Base-by-base conservation (phyloP, 2,888 invertebrate genomes). In the Apodemia hepburni region DNA sequence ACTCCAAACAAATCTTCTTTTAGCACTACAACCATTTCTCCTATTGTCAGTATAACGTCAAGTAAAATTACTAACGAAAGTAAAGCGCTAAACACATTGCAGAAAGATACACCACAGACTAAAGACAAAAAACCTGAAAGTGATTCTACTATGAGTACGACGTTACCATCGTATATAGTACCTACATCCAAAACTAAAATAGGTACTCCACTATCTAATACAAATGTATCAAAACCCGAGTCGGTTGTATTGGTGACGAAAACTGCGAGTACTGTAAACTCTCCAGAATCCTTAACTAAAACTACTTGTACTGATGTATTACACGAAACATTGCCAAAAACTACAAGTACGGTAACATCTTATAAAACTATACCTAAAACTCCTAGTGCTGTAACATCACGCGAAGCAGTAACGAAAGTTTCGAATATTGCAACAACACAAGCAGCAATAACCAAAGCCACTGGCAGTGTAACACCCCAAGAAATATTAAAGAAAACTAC, bases 111-210 rank as follows among this genome's bases (percentile, higher is more conserved):
- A 15, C 65, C 61, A 59, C 61, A 63, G 59, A 62, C 60, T 57
- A 63, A 66, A 35, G 63, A 68, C 51, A 64, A 61, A 22, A 62
- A 61, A 60, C 38, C 62, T 61, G 60, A 64, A 18, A 69, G 70
- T 29, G 79, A 76, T 70, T 68, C 72, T 61, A 75, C 67, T 61
- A 58, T 47, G 6, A 60, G 27, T 59, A 63, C 58, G 33, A 61
- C 65, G 29, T 64, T 69, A 42, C 73, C 68, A 7, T 61, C 66
- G 35, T 69, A 71, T 54, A 70, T 71, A 61, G 70, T 71, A 27
- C 66, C 71, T 22, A 70, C 71, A 17, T 68, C 70, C 38, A 70
- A 68, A 67, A 70, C 68, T n/a, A 73, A 69, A 69, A 68, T 69
- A 57, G 69, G 70, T 17, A 64, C 60, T n/a, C 68, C 71, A 18